phyloP scores from a whole-genome alignment of 2,113 vertebrate genomes.

The Girardinichthys multiradiatus region DNA sequence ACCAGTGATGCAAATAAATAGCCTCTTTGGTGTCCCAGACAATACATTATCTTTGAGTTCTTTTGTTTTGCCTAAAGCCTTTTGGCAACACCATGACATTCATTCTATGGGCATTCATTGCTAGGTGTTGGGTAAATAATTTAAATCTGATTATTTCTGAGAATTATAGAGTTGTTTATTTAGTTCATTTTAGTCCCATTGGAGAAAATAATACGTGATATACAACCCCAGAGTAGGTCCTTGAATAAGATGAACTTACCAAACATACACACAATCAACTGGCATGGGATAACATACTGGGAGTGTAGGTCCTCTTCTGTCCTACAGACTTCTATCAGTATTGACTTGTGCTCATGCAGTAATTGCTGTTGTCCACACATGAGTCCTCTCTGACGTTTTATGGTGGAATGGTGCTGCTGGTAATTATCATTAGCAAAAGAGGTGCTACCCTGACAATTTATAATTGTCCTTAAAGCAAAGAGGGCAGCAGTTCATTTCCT shows the following conservation, averaged over 20 bases:
- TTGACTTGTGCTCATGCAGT: slow-evolving; percentile 77
- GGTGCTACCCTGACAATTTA: slow-evolving; percentile 69
- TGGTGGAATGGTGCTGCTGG: slow-evolving; percentile 62
- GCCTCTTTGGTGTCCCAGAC: slow-evolving; percentile 6
- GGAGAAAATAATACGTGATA: background rate
- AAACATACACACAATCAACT: background rate
- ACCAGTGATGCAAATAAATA: background rate
- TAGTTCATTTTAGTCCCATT: background rate
- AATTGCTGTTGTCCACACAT: slow-evolving; percentile 72
- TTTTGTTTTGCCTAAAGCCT: background rate
- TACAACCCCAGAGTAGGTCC: background rate
- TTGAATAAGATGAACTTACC: background rate
- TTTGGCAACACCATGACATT: background rate
- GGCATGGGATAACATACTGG: slow-evolving; percentile 8
- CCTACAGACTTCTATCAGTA: slow-evolving; percentile 51
- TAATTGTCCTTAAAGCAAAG: slow-evolving; percentile 56
- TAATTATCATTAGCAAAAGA: slow-evolving; percentile 77
- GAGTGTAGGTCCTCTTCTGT: slow-evolving; percentile 12
- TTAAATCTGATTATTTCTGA: background rate
- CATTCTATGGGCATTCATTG: background rate
- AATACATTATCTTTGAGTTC: background rate
- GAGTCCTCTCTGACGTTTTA: slow-evolving; percentile 73
- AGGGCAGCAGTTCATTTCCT: slow-evolving; percentile 38
- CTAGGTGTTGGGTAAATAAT: background rate
- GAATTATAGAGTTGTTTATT: background rate